A percentile compares a stretch with the other conserved stretches of the same genome.
These are phyloP conservation scores for Ischnus inquisitorius DNA, from an alignment of 2,888 invertebrate genomes.

Conservation along the genomic window DNA sequence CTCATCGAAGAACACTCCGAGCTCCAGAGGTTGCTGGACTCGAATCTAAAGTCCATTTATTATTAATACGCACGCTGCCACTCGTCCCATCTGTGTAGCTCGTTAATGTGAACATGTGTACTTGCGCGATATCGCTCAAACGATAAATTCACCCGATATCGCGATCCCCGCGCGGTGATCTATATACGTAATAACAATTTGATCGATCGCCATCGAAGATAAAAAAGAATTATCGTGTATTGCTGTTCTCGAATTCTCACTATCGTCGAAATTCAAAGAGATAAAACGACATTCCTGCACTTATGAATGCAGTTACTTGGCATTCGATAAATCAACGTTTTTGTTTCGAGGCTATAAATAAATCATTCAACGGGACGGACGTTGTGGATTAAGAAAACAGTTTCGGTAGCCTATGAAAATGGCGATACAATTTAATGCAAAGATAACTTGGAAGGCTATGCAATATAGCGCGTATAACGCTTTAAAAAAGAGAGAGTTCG, in stretches of 20 bases:
- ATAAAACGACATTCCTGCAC: not conserved
- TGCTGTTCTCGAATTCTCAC: not conserved
- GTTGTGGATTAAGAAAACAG: too few relatives aligned
- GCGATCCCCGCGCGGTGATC: not conserved
- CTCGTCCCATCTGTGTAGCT: not conserved
- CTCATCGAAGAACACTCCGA: constrained; percentile 80
- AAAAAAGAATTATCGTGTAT: not conserved
- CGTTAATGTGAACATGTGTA: not conserved
- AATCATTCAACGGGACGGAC: too few relatives aligned
- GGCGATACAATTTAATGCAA: too few relatives aligned
- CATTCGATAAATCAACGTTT: too few relatives aligned
- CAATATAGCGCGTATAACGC: too few relatives aligned
- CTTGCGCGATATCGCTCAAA: not conserved
- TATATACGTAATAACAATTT: not conserved
- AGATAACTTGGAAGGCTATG: too few relatives aligned
- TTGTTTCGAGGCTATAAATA: too few relatives aligned
- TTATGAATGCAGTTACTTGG: not conserved
- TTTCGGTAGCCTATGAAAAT: too few relatives aligned
- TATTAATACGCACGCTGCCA: constrained; percentile 25
- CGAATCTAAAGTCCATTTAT: constrained; percentile 71
- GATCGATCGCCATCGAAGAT: not conserved
- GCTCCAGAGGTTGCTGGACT: constrained; percentile 82
- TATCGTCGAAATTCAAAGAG: not conserved
- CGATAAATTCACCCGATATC: not conserved
- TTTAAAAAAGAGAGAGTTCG: too few relatives aligned